phyloP scores from a whole-genome alignment of 2,113 vertebrate genomes.

The Candoia aspera region DNA sequence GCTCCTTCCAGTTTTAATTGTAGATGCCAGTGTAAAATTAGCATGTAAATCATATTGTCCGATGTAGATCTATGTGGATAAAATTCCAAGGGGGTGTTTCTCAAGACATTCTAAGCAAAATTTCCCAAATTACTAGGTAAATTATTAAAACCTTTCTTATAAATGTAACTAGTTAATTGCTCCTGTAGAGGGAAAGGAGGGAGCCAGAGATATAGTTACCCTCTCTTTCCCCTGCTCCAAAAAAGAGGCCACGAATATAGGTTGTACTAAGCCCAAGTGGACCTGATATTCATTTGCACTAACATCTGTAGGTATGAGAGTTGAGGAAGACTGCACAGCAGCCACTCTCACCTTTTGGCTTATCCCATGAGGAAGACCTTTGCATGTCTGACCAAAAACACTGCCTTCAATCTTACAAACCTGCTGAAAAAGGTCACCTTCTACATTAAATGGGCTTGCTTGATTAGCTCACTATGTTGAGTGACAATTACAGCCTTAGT shows the following conservation, averaged over 20 bases:
- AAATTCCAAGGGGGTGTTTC: not conserved
- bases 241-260: not conserved
- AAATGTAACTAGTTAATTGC: not conserved
- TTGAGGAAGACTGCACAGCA: not conserved
- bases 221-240: not conserved
- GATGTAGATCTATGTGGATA: no score
- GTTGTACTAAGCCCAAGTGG: no score
- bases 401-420: not conserved
- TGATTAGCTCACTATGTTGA: not conserved
- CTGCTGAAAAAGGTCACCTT: not conserved
- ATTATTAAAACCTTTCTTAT: not conserved
- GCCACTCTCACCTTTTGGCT: not conserved
- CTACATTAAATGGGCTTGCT: not conserved
- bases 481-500: not conserved
- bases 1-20: no score
- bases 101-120: not conserved
- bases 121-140: not conserved
- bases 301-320: not conserved
- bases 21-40: no score
- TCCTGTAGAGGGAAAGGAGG: not conserved
- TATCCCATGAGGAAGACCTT: not conserved
- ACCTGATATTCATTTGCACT: not conserved
- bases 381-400: not conserved
- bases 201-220: not conserved
- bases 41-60: no score